Conservation (phyloP, 2,113 vertebrate genomes). For the Neolamprologus sp. region DNA sequence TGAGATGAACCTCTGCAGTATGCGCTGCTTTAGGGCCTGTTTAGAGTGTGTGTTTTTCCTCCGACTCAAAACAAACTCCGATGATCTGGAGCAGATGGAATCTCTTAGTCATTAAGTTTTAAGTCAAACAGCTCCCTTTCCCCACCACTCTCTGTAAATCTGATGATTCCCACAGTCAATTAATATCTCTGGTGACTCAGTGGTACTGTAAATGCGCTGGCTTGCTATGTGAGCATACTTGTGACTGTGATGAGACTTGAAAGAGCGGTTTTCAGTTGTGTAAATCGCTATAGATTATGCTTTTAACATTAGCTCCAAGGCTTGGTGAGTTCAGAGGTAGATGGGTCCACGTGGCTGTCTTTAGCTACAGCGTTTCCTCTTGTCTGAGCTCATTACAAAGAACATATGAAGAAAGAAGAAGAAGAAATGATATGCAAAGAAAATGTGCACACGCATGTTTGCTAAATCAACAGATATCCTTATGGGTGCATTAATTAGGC, state of each 20-base stretch:
- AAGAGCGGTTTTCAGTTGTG: background rate
- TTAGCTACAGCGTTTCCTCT: background rate
- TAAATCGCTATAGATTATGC: background rate
- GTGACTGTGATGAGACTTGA: background rate
- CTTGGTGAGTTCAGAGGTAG: background rate
- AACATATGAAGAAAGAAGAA: background rate
- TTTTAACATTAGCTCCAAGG: background rate
- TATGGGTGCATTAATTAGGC: slow-evolving; percentile 50
- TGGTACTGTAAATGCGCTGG: background rate
- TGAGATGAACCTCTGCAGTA: background rate
- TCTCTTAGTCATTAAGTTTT: slow-evolving; percentile 40
- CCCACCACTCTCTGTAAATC: background rate
- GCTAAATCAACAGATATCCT: slow-evolving; percentile 43
- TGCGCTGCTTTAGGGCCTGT: slow-evolving; percentile 10
- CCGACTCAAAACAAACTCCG: slow-evolving; percentile 33
- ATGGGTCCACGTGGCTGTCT: background rate
- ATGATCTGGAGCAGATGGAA: slow-evolving; percentile 46
- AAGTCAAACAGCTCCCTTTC: slow-evolving; percentile 20
- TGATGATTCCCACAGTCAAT: background rate
- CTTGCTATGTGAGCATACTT: background rate
- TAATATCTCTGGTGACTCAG: slow-evolving; percentile 6
- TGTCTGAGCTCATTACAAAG: slow-evolving; percentile 12
- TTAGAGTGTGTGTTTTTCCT: slow-evolving; percentile 23
- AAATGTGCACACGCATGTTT: slow-evolving; percentile 20
- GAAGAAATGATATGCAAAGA: background rate